Evolutionary conservation across 2,797 vertebrate species (phyloP).

Genomic region (Anas bahamensis): DNA sequence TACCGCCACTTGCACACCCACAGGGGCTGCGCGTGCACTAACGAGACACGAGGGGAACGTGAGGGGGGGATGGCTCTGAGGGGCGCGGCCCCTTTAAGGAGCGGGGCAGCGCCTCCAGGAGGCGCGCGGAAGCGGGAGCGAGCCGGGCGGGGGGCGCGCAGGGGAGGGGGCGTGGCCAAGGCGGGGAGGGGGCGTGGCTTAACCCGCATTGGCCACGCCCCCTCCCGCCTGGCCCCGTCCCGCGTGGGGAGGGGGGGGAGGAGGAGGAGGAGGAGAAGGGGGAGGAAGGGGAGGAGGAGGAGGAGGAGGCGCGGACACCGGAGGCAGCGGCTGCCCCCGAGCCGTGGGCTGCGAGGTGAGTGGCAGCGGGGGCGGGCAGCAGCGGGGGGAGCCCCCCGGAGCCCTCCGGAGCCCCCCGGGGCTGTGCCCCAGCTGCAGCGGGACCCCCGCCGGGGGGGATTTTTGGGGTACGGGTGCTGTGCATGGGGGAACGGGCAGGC

Average conservation of each 20-base stretch:
- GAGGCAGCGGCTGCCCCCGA: not conserved
- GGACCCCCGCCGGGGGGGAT: too few species aligned
- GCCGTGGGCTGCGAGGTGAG: not conserved
- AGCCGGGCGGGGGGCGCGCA: not conserved
- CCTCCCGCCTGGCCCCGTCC: not conserved
- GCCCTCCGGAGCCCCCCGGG: too few species aligned
- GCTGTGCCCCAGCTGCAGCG: not conserved
- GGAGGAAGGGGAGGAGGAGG: too few species aligned
- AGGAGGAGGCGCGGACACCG: not conserved
- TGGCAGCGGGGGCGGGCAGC: not conserved
- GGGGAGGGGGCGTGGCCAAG: not conserved
- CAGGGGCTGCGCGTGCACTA: too few species aligned
- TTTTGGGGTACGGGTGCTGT: too few species aligned
- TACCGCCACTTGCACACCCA: too few species aligned
- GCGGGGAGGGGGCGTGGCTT: not conserved
- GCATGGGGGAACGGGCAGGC: too few species aligned
- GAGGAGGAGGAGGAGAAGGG: too few species aligned
- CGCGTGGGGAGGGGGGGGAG: not conserved
- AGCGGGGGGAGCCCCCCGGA: too few species aligned
- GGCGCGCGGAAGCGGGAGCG: not conserved
- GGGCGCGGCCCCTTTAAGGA: constrained; percentile 3
- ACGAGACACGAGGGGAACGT: too few species aligned
- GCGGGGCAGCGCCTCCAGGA: not conserved
- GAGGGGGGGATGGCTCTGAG: too few species aligned
- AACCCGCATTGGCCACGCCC: not conserved